Conservation (phyloP, 2,888 invertebrate species). For the Tanaodytes sp. region DNA sequence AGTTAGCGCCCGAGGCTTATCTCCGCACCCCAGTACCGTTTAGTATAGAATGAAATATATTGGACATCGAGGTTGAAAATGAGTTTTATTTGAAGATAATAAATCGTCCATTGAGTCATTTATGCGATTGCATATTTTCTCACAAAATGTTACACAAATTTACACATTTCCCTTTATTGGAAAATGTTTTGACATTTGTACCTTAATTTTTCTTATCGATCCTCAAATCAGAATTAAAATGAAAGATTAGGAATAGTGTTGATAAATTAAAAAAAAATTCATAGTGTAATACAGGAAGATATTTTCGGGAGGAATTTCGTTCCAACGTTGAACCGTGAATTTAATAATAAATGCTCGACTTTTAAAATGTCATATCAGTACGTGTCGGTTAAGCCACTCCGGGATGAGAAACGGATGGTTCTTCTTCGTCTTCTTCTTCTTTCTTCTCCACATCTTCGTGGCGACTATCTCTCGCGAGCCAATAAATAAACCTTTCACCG, state of each 20-base stretch:
- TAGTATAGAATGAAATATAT: slow-evolving; percentile 6
- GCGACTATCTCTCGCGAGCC: slow-evolving; percentile 44
- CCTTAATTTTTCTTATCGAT: no score
- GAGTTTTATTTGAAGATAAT: not conserved
- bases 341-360: slow-evolving; percentile 22
- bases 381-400: slow-evolving; percentile 18
- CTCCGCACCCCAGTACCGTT: slow-evolving; percentile 16
- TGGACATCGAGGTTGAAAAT: not conserved
- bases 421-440: slow-evolving; percentile 44
- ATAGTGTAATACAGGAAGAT: no score
- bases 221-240: no score
- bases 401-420: slow-evolving; percentile 31
- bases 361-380: slow-evolving; percentile 33
- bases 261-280: no score
- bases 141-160: not conserved
- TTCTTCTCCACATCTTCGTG: slow-evolving; percentile 42
- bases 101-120: not conserved
- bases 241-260: no score
- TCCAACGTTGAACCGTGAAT: no score
- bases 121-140: not conserved
- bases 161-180: no score
- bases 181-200: no score
- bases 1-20: slow-evolving; percentile 13
- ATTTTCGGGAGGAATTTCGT: no score
- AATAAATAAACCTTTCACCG: slow-evolving; percentile 54